Evolutionary conservation across 2,113 vertebrate species (phyloP).

Genomic region (Daboia siamensis): DNA sequence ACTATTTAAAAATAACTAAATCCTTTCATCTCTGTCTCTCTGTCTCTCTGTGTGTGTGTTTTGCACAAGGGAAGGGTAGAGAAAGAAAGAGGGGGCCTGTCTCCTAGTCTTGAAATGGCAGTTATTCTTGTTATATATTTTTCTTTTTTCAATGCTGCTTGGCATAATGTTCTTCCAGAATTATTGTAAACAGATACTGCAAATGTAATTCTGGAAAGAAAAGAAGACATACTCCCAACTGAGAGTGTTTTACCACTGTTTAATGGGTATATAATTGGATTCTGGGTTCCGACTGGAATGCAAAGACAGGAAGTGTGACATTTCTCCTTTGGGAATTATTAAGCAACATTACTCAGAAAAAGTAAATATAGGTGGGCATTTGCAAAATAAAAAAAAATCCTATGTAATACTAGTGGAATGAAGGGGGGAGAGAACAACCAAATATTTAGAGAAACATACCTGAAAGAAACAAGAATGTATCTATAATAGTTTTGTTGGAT

Average conservation of each 20-base stretch:
- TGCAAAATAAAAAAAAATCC: not conserved
- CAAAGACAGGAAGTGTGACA: conserved; percentile 50
- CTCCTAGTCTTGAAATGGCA: not conserved
- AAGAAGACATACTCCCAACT: conserved; percentile 31
- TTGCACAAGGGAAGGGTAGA: not conserved
- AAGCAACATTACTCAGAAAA: conserved; percentile 45
- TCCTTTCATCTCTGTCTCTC: not conserved
- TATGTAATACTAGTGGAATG: not conserved
- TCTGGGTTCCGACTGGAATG: conserved; percentile 66
- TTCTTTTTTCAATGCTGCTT: not conserved
- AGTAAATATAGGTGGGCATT: conserved; percentile 14
- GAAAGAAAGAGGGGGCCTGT: not conserved
- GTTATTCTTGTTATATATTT: not conserved
- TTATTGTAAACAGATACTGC: conserved; percentile 43
- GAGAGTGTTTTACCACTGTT: conserved; percentile 58
- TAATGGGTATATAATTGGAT: conserved; percentile 69
- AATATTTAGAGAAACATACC: not conserved
- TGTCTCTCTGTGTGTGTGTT: too few species aligned
- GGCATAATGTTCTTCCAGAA: conserved; percentile 7
- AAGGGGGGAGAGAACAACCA: conserved; percentile 28
- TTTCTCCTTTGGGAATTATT: conserved; percentile 49
- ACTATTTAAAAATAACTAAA: not conserved
- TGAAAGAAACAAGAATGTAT: not conserved
- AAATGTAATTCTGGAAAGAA: conserved; percentile 38
- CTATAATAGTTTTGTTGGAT: not conserved